Conservation (phyloP, 2,797 vertebrate genomes). For the Malurus splendens region DNA sequence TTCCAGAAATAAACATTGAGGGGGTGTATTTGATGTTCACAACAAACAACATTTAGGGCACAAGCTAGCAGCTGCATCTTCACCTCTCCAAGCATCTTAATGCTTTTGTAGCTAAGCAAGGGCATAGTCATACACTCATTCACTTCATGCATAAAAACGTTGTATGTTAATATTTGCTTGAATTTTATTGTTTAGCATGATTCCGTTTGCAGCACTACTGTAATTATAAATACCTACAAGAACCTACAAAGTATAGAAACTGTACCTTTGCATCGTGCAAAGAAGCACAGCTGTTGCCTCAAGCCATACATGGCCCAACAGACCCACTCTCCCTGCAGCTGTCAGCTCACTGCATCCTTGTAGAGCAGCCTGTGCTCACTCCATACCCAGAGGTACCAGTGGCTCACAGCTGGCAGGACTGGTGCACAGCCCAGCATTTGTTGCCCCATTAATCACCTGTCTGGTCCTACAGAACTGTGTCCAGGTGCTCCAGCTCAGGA, state of each 20-base stretch:
- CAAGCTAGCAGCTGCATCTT: not conserved
- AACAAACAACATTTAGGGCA: not conserved
- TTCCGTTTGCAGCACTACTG: not conserved
- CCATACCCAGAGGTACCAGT: not conserved
- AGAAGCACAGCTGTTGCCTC: not conserved
- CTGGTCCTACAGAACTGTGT: not conserved
- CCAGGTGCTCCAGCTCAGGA: not conserved
- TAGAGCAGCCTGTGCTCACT: not conserved
- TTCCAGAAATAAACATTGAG: not conserved
- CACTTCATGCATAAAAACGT: not conserved
- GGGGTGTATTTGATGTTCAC: not conserved
- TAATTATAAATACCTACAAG: not conserved
- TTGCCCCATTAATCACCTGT: not conserved
- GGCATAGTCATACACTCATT: rapidly evolving
- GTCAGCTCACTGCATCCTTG: too few species aligned
- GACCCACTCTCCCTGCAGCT: rapidly evolving
- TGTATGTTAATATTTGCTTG: not conserved
- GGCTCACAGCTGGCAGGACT: not conserved
- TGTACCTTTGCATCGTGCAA: not conserved
- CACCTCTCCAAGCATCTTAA: not conserved
- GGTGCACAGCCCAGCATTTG: not conserved
- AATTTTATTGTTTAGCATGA: not conserved
- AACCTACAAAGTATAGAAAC: not conserved
- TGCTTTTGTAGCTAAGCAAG: not conserved
- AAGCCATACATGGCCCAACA: rapidly evolving